These are phyloP conservation scores for Drosophila longiperda DNA, from an alignment of 2,888 invertebrate genomes.

Conservation along the genomic window DNA sequence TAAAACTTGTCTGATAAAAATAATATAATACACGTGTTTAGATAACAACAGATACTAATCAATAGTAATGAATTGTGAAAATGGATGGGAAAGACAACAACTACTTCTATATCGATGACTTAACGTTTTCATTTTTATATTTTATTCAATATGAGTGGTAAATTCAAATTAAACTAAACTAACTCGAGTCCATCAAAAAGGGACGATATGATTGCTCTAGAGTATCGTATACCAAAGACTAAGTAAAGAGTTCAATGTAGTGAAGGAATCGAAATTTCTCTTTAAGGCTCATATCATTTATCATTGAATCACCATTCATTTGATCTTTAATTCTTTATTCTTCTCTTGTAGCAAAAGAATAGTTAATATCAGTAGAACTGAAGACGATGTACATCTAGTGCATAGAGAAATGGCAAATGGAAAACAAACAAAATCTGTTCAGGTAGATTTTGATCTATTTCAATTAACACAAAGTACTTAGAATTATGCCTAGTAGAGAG, in stretches of 20 bases:
- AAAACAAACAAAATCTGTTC: constrained; percentile 91
- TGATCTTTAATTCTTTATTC: constrained; percentile 78
- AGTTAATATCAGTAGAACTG: constrained; percentile 90
- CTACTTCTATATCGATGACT: not conserved
- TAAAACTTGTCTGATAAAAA: not conserved
- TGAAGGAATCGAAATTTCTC: constrained; percentile 17
- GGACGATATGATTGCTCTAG: constrained; percentile 3
- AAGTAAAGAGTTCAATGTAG: constrained; percentile 46
- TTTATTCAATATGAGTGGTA: not conserved
- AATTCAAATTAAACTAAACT: not conserved
- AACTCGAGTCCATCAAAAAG: not conserved
- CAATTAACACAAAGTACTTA: constrained; percentile 51
- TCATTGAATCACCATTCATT: constrained; percentile 48
- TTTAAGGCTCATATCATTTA: constrained; percentile 28
- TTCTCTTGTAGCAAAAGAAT: constrained; percentile 89
- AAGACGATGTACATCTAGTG: constrained; percentile 91
- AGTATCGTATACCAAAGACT: constrained; percentile 46
- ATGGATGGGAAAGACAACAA: not conserved
- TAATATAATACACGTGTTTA: constrained; percentile 4
- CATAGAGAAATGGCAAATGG: constrained; percentile 89
- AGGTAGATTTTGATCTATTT: constrained; percentile 86
- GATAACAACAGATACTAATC: constrained; percentile 23
- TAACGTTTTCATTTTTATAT: not conserved
- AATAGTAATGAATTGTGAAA: not conserved
- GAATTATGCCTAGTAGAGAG: constrained; percentile 46